phyloP scores from a whole-genome alignment of 2,888 invertebrate species.

The Cantharis rustica region DNA sequence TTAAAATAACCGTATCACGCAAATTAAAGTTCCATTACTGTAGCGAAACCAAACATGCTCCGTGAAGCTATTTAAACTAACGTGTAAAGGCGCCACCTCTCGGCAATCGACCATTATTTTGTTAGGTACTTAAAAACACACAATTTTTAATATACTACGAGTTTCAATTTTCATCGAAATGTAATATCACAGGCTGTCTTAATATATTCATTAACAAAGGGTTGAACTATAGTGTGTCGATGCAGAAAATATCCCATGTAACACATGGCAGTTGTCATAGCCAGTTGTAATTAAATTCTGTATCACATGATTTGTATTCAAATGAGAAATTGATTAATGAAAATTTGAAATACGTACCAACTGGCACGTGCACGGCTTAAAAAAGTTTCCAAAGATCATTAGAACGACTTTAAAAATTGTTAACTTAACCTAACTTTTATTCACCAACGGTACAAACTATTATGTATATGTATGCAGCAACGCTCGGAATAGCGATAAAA shows the following conservation, averaged over 20 bases:
- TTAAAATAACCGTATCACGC: background rate
- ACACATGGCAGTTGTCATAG: background rate
- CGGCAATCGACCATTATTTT: background rate
- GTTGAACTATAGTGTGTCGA: background rate
- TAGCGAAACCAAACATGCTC: background rate
- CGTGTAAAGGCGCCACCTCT: background rate
- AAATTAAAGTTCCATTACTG: background rate
- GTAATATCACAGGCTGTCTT: background rate
- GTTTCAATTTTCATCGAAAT: background rate
- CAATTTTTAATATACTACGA: background rate
- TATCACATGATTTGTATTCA: background rate
- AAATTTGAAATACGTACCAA: background rate
- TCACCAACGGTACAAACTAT: background rate
- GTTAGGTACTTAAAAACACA: background rate
- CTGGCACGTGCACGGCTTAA: background rate
- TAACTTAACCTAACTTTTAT: background rate
- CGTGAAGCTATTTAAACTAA: background rate
- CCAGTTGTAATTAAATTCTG: background rate
- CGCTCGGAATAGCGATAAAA: background rate
- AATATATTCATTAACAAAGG: background rate
- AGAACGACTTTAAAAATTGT: background rate
- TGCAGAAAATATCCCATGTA: background rate
- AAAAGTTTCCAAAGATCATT: background rate
- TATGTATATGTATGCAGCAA: background rate
- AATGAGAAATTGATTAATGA: background rate